phyloP scores from a whole-genome alignment of 2,113 vertebrate genomes.

The Esox niger region DNA sequence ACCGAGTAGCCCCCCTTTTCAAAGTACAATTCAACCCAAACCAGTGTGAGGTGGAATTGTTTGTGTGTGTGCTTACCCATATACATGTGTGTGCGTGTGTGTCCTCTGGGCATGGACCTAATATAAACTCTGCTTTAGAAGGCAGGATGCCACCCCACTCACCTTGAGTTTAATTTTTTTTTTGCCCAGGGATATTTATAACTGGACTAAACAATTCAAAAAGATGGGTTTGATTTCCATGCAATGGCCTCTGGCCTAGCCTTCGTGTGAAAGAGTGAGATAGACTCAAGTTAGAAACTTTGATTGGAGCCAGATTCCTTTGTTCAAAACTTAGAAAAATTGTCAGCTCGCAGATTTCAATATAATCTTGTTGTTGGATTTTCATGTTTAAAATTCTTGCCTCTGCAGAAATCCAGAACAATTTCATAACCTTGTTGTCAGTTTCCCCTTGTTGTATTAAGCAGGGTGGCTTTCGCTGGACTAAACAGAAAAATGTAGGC shows the following conservation, averaged over 20 bases:
- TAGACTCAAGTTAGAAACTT: slow-evolving; percentile 47
- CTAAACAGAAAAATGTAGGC: too few relatives aligned
- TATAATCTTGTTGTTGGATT: slow-evolving; percentile 40
- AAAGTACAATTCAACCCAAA: too few relatives aligned
- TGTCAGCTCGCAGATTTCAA: slow-evolving; percentile 46
- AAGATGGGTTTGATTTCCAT: slow-evolving; percentile 55
- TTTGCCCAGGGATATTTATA: slow-evolving; percentile 59
- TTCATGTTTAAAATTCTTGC: too few relatives aligned
- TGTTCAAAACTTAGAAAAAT: slow-evolving; percentile 47
- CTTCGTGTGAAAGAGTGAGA: slow-evolving; percentile 58
- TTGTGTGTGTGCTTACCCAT: not conserved
- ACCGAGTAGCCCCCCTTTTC: too few relatives aligned
- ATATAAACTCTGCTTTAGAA: not conserved
- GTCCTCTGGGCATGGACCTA: too few relatives aligned
- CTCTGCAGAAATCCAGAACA: too few relatives aligned
- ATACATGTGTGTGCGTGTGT: not conserved
- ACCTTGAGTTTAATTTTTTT: slow-evolving; percentile 33
- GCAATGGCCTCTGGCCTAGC: slow-evolving; percentile 40
- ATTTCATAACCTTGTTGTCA: too few relatives aligned
- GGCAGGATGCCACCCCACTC: slow-evolving; percentile 41
- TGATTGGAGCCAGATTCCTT: slow-evolving; percentile 65
- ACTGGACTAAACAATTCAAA: slow-evolving; percentile 54
- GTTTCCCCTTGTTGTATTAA: slow-evolving; percentile 40
- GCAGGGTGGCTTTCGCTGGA: too few relatives aligned
- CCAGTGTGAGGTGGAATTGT: too few relatives aligned